Evolutionary conservation across 2,888 invertebrate species (phyloP), one percentile per base, ranked within the genome.

Genomic region (Sminthurinus aureus): DNA sequence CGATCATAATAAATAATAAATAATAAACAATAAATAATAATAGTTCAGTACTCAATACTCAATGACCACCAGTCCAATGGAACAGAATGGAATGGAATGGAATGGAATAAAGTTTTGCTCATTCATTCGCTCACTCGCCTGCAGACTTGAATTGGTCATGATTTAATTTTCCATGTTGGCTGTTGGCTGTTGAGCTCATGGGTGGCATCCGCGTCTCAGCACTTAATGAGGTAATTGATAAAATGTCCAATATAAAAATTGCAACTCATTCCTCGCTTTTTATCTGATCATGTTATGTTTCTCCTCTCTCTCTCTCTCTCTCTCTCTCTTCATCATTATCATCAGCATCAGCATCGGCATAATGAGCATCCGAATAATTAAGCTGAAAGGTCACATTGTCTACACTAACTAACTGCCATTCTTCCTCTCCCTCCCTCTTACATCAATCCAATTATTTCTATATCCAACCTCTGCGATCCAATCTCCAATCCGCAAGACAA

Each of bases 181-280:
- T 38, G 38, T 38, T 1, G 38, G 38, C 1, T 38, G 38, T 58
- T 11, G 22, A 22, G 79, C 58, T 81, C 81, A 78, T 84, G 84
- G 81, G 81, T 81, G 81, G 84, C 78, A 76, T 78, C 69, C 66
- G 18, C 22, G n/a, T 64, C 58, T 15, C 69, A 38, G 38, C 38
- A 58, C 58, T 26, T 84, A 84, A 84, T 84, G 81, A 83, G 80
- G 80, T 80, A 80, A 80, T 79, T 84, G 82, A 82, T 79, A 84
- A 15, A 20, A 84, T 79, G 82, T 82, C 82, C 67, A 82, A 66
- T 69, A 76, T 51, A 71, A 80, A 78, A 84, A 83, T 83, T 84
- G 80, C 83, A 84, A 84, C 81, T 81, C 77, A 83, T 84, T 83
- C 79, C 51, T 71, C 71, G n/a, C 64, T 20, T n/a, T 81, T 81